Evolutionary conservation across 2,888 invertebrate species (phyloP), one percentile per base, ranked within the genome.

Genomic region (Tribolium freemani): DNA sequence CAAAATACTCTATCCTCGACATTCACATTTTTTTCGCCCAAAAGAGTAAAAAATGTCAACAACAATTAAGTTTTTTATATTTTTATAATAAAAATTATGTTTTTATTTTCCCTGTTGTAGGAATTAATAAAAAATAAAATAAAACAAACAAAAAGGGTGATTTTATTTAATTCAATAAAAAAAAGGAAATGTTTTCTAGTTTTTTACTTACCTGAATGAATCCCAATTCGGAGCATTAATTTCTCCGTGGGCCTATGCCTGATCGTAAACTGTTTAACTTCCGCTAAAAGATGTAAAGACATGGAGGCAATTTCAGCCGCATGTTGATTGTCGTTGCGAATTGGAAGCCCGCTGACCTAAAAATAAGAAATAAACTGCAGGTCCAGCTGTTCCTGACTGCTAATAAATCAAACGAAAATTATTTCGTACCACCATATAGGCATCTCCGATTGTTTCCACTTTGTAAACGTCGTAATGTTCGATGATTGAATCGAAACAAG

Each of bases 271-370:
- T 93, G 92, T 78, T 93, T 90, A 57, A 97, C 93, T 57, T 94
- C 94, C 30, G 93, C 91, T 48, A 98, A 88, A 64, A 98, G 88
- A 77, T 94, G 93, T 64, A 98, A 86, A 0, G 97, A 96, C 96
- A 98, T 97, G 6, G 96, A 93, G 8, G 96, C 96, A 77, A 98
- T 94, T 88, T 98, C 97, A 1, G 94, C 94, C 0, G 97, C 98
- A 86, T 98, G 98, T 67, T 92, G 89, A 82, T 94, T 93, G 30
- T 95, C 96, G 85, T 97, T 97, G 72, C 94, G 90, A 67, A 96
- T 91, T 0, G 98, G 98, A 45, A 98, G 88, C 0, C 98, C 98
- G 20, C 94, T 94, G 26, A 94, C 94, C 92, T 93, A 77, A 6
- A 76, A 77, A 73, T 72, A n/a, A 30, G 3, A 26, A 53, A 69